Evolutionary conservation across 2,113 vertebrate species (phyloP), one percentile per base, ranked within the genome.

Genomic region (Synchiropus splendidus): DNA sequence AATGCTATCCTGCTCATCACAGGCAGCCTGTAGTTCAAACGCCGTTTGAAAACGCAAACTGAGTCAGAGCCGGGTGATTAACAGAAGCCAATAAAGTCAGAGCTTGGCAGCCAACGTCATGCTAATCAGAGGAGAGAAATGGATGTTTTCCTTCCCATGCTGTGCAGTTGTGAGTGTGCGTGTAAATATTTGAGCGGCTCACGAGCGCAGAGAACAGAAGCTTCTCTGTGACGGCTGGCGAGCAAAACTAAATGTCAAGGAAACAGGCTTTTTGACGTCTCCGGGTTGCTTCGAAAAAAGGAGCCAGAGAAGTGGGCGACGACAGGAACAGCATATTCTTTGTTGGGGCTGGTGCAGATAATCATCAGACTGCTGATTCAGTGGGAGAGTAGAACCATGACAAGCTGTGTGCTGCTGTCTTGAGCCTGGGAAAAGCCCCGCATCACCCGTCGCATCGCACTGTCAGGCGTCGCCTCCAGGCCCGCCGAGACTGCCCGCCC

Each of bases 151-250:
- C 58, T 51, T 53, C 61, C 45, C 69, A 59, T 62, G 70, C 67
- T 58, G 63, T 44, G 58, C 61, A 52, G 66, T 78, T 76, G 67
- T 66, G 58, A 70, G 54, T 57, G 43, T 6, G 36, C 63, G 56
- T 75, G 74, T 76, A 61, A 79, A 79, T 79, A 82, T 82, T 78
- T 75, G 70, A 46, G 34, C 10, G 55, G 51, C 39, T 42, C 5
- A 17, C 48, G 51, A 61, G 60, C 51, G 18, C 5, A 6, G 12
- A 14, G 64, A 67, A 82, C 73, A 76, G 64, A 70, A 65, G 67
- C 45, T n/a, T 44, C 67, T 67, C 66, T 78, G 66, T 76, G 21
- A 35, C 21, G 4, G 50, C 37, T 14, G 31, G 33, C 31, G 42
- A 27, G 36, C 34, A 40, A 32, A 44, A 59, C 43, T 35, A 69